Base-by-base conservation (phyloP, 2,797 vertebrate species). In the Rhinichthys osculus region DNA sequence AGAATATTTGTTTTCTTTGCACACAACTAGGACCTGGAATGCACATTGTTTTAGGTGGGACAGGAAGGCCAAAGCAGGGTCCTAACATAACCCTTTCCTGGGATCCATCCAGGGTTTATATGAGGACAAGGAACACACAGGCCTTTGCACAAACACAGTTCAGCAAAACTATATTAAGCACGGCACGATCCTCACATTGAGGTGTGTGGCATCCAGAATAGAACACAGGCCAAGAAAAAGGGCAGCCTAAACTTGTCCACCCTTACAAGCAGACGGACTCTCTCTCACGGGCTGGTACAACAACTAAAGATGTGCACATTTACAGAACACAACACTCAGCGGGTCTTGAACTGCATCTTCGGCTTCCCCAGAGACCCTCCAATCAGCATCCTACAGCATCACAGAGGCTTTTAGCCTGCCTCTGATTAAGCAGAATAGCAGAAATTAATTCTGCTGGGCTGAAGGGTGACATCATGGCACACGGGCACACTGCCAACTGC, bases 381-480 rank as follows among this genome's bases (percentile, higher is more conserved):
- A 76, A 54, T 19, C 33, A 4, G 72, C 82, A 74, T 83, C 19
- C 59, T 27, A 57, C 59, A 78, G 47, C 64, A 69, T 77, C 76
- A 73, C 19, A 54, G 76, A 74, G 59, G 62, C 47, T 86, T 86
- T 81, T 44, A 84, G 33, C 57, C 50, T n/a, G 21, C 17, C 23
- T 95, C 93, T 95, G 95, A 96, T 96, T 94, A 95, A 96, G 95
- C 92, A 91, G 92, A 93, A 91, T 57, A 90, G 93, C 91, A 92
- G 90, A 94, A 94, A 95, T 96, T 94, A 95, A 94, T 92, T 90
- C 93, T 93, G 93, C 92, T 94, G 90, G 91, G 93, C 92, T 95
- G 92, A 92, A 91, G 89, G 91, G 95, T 96, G 95, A 96, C 95
- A 96, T 96, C 96, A 97, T 95, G 93, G 94, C 93, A 93, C 2